phyloP scores from a whole-genome alignment of 2,888 invertebrate species.

The Nebria salina region DNA sequence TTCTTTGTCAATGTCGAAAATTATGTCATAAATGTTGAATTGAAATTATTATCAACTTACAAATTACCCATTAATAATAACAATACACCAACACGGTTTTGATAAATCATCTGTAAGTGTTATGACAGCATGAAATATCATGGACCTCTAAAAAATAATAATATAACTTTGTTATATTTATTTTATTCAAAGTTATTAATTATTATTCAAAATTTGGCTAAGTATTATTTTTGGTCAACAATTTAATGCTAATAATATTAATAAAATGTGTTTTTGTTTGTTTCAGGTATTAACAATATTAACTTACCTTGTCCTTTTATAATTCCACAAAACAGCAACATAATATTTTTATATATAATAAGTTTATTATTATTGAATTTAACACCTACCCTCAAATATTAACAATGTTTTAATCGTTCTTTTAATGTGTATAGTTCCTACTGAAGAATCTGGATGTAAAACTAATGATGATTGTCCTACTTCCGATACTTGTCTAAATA shows the following conservation, averaged over 20 bases:
- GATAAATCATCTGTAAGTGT: too few species aligned
- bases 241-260: constrained; percentile 12
- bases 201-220: constrained; percentile 33
- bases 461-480: constrained; percentile 77
- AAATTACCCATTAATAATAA: not conserved
- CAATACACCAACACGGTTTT: not conserved
- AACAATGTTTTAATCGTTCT: constrained; percentile 37
- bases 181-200: not conserved
- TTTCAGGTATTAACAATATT: constrained; percentile 47
- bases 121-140: too few species aligned
- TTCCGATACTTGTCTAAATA: constrained; percentile 77
- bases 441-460: constrained; percentile 71
- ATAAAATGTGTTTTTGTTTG: constrained; percentile 41
- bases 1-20: constrained; percentile 28
- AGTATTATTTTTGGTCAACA: constrained; percentile 13
- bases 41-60: not conserved
- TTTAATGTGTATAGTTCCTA: constrained; percentile 56
- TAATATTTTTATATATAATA: constrained; percentile 35
- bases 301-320: constrained; percentile 23
- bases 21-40: not conserved
- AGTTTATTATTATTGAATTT: constrained; percentile 45
- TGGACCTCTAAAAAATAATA: too few species aligned
- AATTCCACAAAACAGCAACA: constrained; percentile 46
- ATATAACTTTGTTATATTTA: too few species aligned
- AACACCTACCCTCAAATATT: constrained; percentile 21